Evolutionary conservation across 2,797 vertebrate genomes (phyloP), one percentile per base, ranked within the genome.

Genomic region (Limnodromus scolopaceus): DNA sequence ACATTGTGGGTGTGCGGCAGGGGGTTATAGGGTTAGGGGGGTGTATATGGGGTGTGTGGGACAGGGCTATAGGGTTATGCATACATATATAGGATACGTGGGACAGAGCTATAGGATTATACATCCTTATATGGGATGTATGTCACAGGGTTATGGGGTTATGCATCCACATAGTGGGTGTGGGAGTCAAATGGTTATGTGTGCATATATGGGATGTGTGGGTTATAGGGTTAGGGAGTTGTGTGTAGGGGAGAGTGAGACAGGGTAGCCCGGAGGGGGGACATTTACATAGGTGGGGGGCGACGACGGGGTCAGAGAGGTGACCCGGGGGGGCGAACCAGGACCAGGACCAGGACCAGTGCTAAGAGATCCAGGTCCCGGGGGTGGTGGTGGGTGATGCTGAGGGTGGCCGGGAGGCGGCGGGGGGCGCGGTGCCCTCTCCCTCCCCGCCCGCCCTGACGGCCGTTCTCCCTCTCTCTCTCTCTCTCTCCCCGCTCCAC

Each of bases 371-470:
- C 28, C 54, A 8, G 34, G 4, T n/a, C 38, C 18, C 23, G 46
- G 46, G 23, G 5, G 4, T n/a, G 32, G 9, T 53, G 80, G 27
- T 75, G 30, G 46, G 32, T 60, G 58, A 60, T 38, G 58, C 58
- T n/a, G 38, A 17, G 22, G 38, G 28, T 53, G 36, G n/a, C 24
- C 36, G 32, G 30, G 57, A 60, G 57, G 57, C 57, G 57, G 78
- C 25, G 41, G 53, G 74, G 75, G 84, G 66, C n/a, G 84, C 68
- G 16, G 43, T 80, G 68, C 92, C 75, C 65, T 10, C 41, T 41
- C 39, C 41, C 72, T 66, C 70, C 69, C 64, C 74, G 53, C 93
- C 79, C 92, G 71, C 90, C 80, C 94, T 92, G 80, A 94, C 95
- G 76, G 84, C 39, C 76, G 48, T 68, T 87, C 57, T 84, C 49